phyloP scores from a whole-genome alignment of 1,140 invertebrate genomes.

The Plutomurus gul region DNA sequence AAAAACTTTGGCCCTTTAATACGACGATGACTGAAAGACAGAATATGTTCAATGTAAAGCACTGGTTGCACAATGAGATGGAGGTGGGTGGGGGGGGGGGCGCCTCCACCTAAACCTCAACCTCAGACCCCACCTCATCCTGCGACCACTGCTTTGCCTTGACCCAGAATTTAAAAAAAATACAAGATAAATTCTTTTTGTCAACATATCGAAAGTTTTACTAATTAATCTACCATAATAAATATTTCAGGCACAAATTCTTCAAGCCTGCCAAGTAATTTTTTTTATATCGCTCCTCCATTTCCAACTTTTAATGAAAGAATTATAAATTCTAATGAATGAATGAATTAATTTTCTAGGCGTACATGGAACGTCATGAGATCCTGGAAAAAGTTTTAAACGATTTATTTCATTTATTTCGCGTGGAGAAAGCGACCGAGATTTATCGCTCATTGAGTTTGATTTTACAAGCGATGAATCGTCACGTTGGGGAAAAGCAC shows the following conservation, averaged over 20 bases:
- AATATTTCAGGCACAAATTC: no score
- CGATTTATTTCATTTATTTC: constrained; percentile 87
- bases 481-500: constrained; percentile 78
- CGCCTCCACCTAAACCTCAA: no score
- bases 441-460: constrained; percentile 70
- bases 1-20: no score
- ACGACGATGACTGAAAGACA: no score
- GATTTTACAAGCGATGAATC: constrained; percentile 83
- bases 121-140: no score
- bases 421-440: constrained; percentile 66
- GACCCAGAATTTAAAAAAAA: no score
- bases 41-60: no score
- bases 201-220: neutral
- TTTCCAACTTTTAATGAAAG: neutral
- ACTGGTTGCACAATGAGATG: no score
- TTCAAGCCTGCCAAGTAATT: neutral
- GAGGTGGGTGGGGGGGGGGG: no score
- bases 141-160: no score
- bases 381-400: constrained; percentile 84
- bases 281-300: neutral
- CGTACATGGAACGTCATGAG: constrained; percentile 77
- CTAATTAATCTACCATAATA: no score
- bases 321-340: neutral
- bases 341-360: constrained; percentile 55
- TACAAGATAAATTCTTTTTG: no score